Conservation (phyloP, 2,888 invertebrate genomes). For the Sphaerophoria rueppellii region DNA sequence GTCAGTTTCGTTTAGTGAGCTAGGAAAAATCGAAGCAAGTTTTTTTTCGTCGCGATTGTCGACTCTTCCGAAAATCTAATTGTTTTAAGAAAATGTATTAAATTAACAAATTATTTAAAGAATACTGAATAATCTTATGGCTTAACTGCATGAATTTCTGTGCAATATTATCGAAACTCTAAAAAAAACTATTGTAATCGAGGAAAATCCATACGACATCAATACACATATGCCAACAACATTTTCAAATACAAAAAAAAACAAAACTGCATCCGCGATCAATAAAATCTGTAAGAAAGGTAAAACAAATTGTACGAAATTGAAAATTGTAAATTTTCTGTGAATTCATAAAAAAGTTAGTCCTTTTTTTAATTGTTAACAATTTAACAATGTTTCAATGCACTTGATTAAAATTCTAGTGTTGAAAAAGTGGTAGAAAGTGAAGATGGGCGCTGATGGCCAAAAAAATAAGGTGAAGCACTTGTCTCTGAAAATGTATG, state of each 20-base stretch:
- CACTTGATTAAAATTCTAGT: neutral
- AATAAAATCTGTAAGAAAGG: constrained; percentile 67
- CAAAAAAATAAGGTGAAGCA: constrained; percentile 19
- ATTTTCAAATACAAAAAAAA: constrained; percentile 7
- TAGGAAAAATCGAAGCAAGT: constrained; percentile 66
- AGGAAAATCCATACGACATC: neutral
- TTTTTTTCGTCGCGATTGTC: constrained; percentile 18
- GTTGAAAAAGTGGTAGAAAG: constrained; percentile 29
- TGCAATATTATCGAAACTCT: constrained; percentile 36
- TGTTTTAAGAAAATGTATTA: constrained; percentile 39
- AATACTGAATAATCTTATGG: neutral
- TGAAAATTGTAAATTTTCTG: no score
- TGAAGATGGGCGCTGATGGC: constrained; percentile 32
- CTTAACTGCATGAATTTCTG: constrained; percentile 16
- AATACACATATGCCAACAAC: constrained; percentile 22
- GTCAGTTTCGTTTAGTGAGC: constrained; percentile 24
- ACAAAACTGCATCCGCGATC: constrained; percentile 58
- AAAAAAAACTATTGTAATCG: neutral
- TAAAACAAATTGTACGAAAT: constrained; percentile 7
- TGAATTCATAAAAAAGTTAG: neutral
- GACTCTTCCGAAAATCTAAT: neutral
- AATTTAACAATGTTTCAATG: neutral
- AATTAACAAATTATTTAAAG: constrained; percentile 20
- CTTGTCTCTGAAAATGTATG: constrained; percentile 36
- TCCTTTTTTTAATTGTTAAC: neutral